Conservation (phyloP, 1,140 invertebrate genomes). For the Ylistrum balloti region DNA sequence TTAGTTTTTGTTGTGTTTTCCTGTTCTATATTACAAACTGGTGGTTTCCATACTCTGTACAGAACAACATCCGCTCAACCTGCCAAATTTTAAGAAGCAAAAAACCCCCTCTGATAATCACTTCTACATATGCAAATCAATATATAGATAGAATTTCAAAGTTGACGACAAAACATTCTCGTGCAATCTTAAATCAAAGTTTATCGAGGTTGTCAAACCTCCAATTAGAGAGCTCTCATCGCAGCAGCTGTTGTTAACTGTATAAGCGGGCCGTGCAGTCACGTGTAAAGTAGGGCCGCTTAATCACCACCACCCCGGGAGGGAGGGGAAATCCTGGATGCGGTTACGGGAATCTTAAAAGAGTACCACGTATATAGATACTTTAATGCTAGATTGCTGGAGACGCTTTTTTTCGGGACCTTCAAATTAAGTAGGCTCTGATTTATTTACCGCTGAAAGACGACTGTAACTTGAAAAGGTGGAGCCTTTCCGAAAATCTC, state of each 20-base stretch:
- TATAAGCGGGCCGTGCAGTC: constrained; percentile 13
- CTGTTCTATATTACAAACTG: neutral
- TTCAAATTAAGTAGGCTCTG: constrained; percentile 33
- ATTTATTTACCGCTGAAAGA: constrained; percentile 28
- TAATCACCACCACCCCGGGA: constrained; percentile 22
- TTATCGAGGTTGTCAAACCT: constrained; percentile 38
- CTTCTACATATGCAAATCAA: constrained; percentile 25
- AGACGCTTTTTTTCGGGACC: neutral
- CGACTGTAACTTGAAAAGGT: constrained; percentile 33
- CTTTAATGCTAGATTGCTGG: constrained; percentile 9
- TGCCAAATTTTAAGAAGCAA: constrained; percentile 24
- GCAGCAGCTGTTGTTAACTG: neutral
- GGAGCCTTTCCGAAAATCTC: neutral
- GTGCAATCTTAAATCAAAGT: constrained; percentile 35
- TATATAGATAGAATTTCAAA: constrained; percentile 36
- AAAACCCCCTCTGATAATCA: neutral
- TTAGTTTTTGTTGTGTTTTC: neutral
- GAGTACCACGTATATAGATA: constrained; percentile 31
- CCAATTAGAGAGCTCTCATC: neutral
- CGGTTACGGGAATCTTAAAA: neutral
- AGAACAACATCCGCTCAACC: neutral
- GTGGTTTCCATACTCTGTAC: neutral
- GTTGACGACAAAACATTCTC: constrained; percentile 19
- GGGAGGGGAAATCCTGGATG: constrained; percentile 21
- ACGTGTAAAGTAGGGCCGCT: neutral